Evolutionary conservation across 2,113 vertebrate species (phyloP).

Genomic region (Strigops habroptila): DNA sequence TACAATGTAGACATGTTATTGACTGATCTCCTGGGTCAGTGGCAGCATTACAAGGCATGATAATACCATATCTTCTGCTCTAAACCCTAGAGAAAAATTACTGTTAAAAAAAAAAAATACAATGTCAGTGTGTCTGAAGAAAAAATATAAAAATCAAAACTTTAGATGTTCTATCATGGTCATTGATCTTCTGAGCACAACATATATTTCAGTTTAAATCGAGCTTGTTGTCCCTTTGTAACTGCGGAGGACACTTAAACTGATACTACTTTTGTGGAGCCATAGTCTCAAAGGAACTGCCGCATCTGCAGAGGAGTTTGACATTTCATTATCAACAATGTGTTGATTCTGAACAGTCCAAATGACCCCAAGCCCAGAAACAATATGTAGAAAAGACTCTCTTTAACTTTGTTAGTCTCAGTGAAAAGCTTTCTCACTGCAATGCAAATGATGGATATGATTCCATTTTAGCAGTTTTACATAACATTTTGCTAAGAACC

Average conservation of each 20-base stretch:
- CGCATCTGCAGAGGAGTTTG: neutral
- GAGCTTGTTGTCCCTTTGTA: neutral
- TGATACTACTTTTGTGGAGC: neutral
- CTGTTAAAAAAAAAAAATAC: neutral
- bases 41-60: neutral
- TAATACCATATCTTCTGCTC: neutral
- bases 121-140: neutral
- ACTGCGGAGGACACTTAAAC: neutral
- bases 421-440: neutral
- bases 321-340: neutral
- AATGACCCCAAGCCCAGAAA: neutral
- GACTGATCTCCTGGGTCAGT: slow-evolving; percentile 10
- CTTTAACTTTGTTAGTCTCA: neutral
- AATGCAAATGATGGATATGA: neutral
- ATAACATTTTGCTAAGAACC: neutral
- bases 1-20: neutral
- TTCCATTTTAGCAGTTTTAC: neutral
- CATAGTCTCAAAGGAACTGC: neutral
- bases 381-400: neutral
- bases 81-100: neutral
- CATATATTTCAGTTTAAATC: neutral
- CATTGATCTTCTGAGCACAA: neutral
- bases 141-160: neutral
- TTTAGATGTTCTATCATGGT: neutral
- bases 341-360: neutral